Evolutionary conservation across 2,888 invertebrate genomes (phyloP), one percentile per base, ranked within the genome.

Genomic region (Oligia fasciuncula): DNA sequence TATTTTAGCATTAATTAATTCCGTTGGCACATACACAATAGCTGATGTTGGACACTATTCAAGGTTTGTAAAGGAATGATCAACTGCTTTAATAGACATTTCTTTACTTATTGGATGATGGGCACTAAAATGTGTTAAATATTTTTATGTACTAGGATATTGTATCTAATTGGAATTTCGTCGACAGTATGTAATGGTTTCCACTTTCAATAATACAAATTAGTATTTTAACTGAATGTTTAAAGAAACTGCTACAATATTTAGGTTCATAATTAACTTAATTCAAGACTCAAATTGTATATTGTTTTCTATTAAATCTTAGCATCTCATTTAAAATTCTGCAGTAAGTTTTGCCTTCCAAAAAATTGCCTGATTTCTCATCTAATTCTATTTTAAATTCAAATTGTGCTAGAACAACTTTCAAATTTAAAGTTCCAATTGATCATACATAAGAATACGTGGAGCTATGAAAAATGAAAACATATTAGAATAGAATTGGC

Each of bases 401-500:
- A 72, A 66, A 85, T 72, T 54, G 68, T 63, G 73, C 62, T 40
- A 68, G 29, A 77, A 69, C 80, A 62, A 75, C 57, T 81, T 83
- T 68, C 49, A 77, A 87, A 83, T 80, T 82, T 79, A 76, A 87
- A 82, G 77, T 85, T 78, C 60, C 67, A 86, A 73, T 68, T 79
- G 87, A 80, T 80, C 81, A 81, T 90, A 84, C 80, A 88, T 90
- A 84, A 89, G 89, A 90, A 82, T 90, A 85, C 80, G 80, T 84
- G 72, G 81, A 87, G 84, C 73, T 88, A 85, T 86, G 89, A 90
- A 89, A 89, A 91, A 91, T 89, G 83, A 87, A 90, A 90, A 87
- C 89, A 87, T 89, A 91, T 91, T 89, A 88, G 87, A 90, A 91
- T 91, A 90, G 91, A 93, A 93, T 93, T 92, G 93, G 92, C 92